Evolutionary conservation across 2,113 vertebrate genomes (phyloP), one percentile per base, ranked within the genome.

Genomic region (Bubo bubo): DNA sequence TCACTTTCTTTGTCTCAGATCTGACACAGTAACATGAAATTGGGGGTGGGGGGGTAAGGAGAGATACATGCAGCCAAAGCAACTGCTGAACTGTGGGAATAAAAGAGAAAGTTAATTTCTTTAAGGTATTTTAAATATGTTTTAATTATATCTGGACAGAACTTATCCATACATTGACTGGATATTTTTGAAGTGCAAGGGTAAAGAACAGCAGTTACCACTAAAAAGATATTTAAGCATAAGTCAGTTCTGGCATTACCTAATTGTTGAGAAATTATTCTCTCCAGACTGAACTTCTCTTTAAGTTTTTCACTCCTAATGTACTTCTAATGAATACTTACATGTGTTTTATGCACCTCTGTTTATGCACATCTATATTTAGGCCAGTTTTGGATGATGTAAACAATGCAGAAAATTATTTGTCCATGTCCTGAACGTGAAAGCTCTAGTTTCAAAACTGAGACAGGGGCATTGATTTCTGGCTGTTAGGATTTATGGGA

Each of bases 1-100:
- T 91, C 68, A 32, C 72, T 88, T 95, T 53, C 95, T 97, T 94
- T 97, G 94, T 97, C 87, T 97, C 77, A 85, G 22, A 76, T 82
- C 35, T 93, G 89, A 87, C 74, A 85, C 4, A 62, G 45, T 82
- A 80, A 79, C 86, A 50, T 67, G 66, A 82, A 39, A 87, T 87
- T 91, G 53, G 39, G 27, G 5, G 10, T 5, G 39, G 39, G 39
- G 26, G 22, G 17, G 3, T 70, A 72, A 85, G 26, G 7, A 43
- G 14, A 72, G 21, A 45, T 56, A 8, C 14, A 37, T 23, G 19
- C 9, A 76, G 49, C 34, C 76, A 81, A 89, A 87, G 43, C 32
- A 87, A 32, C 18, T 28, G 59, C 22, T 71, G 24, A 84, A 66
- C 37, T 55, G 10, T 41, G 16, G 18, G 50, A 79, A 91, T 73